Evolutionary conservation across 2,113 vertebrate species (phyloP).

Genomic region (Forbesichthys papilliferus): DNA sequence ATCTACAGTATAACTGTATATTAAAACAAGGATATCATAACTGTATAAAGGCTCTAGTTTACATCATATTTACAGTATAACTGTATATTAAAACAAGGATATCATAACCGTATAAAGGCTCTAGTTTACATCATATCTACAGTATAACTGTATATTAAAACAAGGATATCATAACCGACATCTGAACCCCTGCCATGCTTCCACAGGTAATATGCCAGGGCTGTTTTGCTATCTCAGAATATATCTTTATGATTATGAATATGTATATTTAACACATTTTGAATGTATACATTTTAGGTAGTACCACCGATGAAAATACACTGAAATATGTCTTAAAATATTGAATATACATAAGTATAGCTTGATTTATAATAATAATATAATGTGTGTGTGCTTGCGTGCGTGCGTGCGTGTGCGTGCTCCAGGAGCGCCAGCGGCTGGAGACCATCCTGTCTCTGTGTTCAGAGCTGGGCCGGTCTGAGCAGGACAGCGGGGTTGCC

Average conservation of each 20-base stretch:
- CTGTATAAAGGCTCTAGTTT: too few species aligned
- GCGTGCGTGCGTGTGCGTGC: constrained; percentile 8
- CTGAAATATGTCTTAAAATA: background rate
- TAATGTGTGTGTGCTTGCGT: background rate
- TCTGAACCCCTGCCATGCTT: constrained; percentile 53
- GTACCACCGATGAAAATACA: background rate
- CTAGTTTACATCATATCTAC: background rate
- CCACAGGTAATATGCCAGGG: constrained; percentile 56
- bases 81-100: constrained; percentile 5
- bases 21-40: background rate
- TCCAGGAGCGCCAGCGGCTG: constrained; percentile 89
- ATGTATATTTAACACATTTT: too few species aligned
- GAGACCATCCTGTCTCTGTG: constrained; percentile 94
- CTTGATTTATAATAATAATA: background rate
- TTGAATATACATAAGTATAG: background rate
- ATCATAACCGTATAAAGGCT: background rate
- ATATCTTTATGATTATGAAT: too few species aligned
- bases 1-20: background rate
- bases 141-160: background rate
- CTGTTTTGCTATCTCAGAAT: too few species aligned
- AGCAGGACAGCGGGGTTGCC: constrained; percentile 53
- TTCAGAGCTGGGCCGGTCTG: constrained; percentile 82
- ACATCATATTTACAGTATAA: too few species aligned
- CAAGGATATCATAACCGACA: background rate
- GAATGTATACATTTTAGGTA: too few species aligned